Evolutionary conservation across 2,888 invertebrate genomes (phyloP).

Genomic region (Limnephilus marmoratus): DNA sequence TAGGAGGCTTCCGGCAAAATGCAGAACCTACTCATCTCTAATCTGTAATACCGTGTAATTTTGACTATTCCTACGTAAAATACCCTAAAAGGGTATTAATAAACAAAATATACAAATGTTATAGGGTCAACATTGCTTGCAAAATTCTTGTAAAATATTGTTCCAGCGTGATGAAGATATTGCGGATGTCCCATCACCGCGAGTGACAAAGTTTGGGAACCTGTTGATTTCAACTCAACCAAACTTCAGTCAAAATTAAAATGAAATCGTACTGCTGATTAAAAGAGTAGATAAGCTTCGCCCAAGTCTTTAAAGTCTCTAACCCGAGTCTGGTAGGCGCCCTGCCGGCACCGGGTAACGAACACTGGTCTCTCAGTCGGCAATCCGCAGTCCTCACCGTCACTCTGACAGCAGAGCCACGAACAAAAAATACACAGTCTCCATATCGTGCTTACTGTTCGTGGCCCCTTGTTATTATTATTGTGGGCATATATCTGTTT

Average conservation of each 20-base stretch:
- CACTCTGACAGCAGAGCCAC: slow-evolving; percentile 7
- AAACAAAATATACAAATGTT: too few species aligned
- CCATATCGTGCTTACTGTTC: slow-evolving; percentile 9
- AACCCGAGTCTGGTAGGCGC: not conserved
- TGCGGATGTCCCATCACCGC: too few species aligned
- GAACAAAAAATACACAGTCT: slow-evolving; percentile 7
- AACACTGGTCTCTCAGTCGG: not conserved
- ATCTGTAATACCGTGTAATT: too few species aligned
- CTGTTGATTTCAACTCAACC: not conserved
- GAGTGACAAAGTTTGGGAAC: too few species aligned
- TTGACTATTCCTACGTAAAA: too few species aligned
- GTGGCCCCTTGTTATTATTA: not conserved
- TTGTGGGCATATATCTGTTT: not conserved
- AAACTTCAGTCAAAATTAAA: not conserved
- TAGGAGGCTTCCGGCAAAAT: too few species aligned
- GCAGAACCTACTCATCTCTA: too few species aligned
- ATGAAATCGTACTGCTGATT: not conserved
- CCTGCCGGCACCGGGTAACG: slow-evolving; percentile 1
- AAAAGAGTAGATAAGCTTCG: not conserved
- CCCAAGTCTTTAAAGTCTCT: not conserved
- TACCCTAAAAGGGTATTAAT: too few species aligned
- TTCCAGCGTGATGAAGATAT: too few species aligned
- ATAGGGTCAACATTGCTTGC: too few species aligned
- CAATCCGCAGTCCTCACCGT: not conserved
- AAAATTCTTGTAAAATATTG: too few species aligned